Conservation (phyloP, 2,797 vertebrate species). For the Gallinago stenura region DNA sequence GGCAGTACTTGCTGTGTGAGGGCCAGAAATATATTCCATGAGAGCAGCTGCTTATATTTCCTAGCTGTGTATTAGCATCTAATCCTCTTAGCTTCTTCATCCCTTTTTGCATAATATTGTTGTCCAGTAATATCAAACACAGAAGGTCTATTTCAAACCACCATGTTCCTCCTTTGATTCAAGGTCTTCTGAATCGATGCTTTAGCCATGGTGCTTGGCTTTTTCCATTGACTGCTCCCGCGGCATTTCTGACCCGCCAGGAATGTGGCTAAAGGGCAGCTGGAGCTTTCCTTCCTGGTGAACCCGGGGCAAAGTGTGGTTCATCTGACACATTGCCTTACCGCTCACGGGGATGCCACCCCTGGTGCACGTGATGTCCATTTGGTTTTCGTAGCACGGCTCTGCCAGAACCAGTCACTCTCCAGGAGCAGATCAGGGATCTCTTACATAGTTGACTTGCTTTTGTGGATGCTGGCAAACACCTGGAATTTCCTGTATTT, state of each 20-base stretch:
- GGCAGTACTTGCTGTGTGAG: not conserved
- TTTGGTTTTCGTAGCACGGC: not conserved
- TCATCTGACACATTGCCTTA: not conserved
- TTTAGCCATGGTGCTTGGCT: not conserved
- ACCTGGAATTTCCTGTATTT: not conserved
- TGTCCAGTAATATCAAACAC: conserved; percentile 7
- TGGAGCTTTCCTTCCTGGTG: not conserved
- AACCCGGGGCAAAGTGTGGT: conserved; percentile 21
- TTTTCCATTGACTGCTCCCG: conserved; percentile 49
- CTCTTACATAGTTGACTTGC: not conserved
- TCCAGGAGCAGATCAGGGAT: not conserved
- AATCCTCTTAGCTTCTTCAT: conserved; percentile 22
- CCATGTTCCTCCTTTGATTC: not conserved
- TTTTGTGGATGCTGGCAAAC: not conserved
- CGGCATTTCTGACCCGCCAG: conserved; percentile 30
- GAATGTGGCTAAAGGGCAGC: conserved; percentile 58
- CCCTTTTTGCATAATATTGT: not conserved
- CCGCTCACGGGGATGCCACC: not conserved
- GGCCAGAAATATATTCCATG: not conserved
- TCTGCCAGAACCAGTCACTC: not conserved
- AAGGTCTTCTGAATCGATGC: not conserved
- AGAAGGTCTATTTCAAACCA: not conserved
- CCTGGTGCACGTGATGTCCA: not conserved
- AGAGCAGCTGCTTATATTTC: conserved; percentile 11
- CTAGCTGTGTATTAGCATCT: conserved; percentile 4